Evolutionary conservation across 2,113 vertebrate genomes (phyloP), one percentile per base, ranked within the genome.

Genomic region (Corvus cornix): DNA sequence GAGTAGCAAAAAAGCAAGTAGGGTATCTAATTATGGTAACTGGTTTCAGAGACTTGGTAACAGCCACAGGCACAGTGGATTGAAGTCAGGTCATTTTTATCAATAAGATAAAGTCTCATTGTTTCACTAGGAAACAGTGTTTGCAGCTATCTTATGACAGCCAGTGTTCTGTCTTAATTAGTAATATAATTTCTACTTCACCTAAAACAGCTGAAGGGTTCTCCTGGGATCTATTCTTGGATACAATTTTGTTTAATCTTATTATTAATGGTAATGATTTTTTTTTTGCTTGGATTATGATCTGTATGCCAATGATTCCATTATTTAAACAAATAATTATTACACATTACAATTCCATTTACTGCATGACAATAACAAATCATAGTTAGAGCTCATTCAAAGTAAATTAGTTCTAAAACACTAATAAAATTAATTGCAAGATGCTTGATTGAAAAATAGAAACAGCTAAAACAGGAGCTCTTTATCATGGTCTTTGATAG

Each of bases 311-410:
- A 97, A 93, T 87, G 91, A 94, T 95, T 95, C 82, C 90, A 97
- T 97, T 98, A 98, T 97, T 98, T 98, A 98, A 98, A 98, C 96
- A 98, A 98, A 98, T 97, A 98, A 98, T 98, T 97, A 97, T 96
- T 97, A 93, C 70, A 87, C 94, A 95, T 97, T 97, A 96, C 70
- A 95, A 94, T 97, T 96, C 93, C 74, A 96, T 97, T 97, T 98
- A 96, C 85, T 93, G 88, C 73, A 83, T 79, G 96, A 97, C 94
- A 95, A 94, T 95, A 97, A 97, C 94, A 98, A 98, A 98, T 97
- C 94, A 96, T 82, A 97, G 90, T 96, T 97, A 97, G 48, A 43
- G 84, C 69, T 97, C 96, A 96, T 90, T 97, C 93, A 92, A 97
- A 97, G 94, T 82, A 97, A 98, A 98, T 97, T 98, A 97, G 68